phyloP scores from a whole-genome alignment of 30 jellyfish, hydroid and myxozoan species.

The Chrysaora quinquecirrha region DNA sequence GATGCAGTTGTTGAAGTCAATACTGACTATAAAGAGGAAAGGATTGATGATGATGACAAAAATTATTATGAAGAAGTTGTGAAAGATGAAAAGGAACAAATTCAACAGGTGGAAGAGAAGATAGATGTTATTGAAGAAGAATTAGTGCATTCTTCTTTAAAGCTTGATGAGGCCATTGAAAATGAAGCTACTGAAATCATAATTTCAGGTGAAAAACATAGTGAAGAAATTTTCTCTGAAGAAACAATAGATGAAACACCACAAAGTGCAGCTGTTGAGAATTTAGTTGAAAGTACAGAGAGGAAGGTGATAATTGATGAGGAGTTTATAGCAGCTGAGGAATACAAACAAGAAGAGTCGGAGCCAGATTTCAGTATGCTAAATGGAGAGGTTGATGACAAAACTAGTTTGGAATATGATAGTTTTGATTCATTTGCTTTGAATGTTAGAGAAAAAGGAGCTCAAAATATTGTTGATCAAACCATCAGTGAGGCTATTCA shows the following conservation, averaged over 20 bases:
- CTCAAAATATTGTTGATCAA: constrained; percentile 11
- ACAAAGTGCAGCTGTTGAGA: too few relatives aligned
- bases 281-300: too few relatives aligned
- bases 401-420: constrained; percentile 15
- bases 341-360: constrained; percentile 18
- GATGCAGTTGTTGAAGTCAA: not conserved
- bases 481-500: constrained; percentile 10
- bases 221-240: too few relatives aligned
- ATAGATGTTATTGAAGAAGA: not conserved
- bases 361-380: constrained; percentile 25
- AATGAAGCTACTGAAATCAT: too few relatives aligned
- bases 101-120: not conserved
- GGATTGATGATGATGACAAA: not conserved
- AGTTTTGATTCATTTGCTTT: constrained; percentile 66
- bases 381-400: constrained; percentile 12
- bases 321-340: constrained; percentile 21
- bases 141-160: too few relatives aligned
- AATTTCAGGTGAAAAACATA: too few relatives aligned
- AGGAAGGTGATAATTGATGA: too few relatives aligned
- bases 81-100: not conserved
- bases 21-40: not conserved
- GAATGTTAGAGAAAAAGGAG: constrained; percentile 27
- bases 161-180: too few relatives aligned
- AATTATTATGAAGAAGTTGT: not conserved
- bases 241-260: too few relatives aligned